Base-by-base conservation (phyloP, 2,888 invertebrate genomes). In the Malthinus flaveolus region DNA sequence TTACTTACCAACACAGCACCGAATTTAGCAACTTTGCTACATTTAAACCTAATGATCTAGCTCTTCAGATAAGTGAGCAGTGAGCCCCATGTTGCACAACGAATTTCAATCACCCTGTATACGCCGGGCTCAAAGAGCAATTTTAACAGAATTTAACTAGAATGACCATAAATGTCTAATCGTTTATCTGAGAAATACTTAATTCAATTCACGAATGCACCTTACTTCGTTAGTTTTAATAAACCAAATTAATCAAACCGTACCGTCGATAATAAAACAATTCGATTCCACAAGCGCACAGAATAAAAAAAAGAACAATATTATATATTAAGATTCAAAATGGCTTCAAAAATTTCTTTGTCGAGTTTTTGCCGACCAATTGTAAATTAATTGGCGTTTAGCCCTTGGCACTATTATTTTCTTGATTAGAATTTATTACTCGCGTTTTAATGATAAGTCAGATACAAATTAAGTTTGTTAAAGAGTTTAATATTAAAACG, bases 351-450 rank as follows among this genome's bases (percentile, higher is more conserved):
- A 32, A 39, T 57, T 49, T 46, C 61, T 66, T 65, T 64, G 63
- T 67, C 52, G 53, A 36, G 49, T 60, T 60, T 60, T 65, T 56
- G 62, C 66, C 67, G 66, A 67, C 68, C 70, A 70, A 70, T 71
- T 68, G 67, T 64, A 65, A 63, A 66, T 70, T 72, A 72, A 72
- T 72, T 72, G 72, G 67, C 69, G 68, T 70, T 64, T 64, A 64
- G 68, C 71, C 67, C 62, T 65, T 58, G 68, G 68, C 70, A 62
- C 55, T 66, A 59, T 67, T 63, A 62, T 67, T 65, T 55, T 57
- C 68, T 72, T 73, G 73, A 73, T 73, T 72, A 71, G 68, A 70
- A 72, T 73, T 72, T 72, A 73, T 71, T 62, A 61, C 66, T 59
- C 65, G 63, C 65, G 69, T 69, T 70, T 42, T 42, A 42, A 42